Evolutionary conservation across 2,797 vertebrate species (phyloP), one percentile per base, ranked within the genome.

Genomic region (Gorsachius magnificus): DNA sequence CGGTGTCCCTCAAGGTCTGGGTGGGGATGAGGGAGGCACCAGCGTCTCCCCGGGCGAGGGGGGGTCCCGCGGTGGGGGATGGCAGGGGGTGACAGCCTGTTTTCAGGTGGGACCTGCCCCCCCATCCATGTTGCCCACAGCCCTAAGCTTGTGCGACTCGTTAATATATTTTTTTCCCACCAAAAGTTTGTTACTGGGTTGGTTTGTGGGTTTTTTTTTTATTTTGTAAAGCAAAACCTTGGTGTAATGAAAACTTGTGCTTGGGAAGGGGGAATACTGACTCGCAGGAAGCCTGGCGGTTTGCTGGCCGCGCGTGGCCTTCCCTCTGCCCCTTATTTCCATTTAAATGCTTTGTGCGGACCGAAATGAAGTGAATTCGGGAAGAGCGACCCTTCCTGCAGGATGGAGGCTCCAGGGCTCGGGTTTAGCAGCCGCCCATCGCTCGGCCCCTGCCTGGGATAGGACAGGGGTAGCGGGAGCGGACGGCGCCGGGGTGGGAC

Each of bases 1-100:
- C 3, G 2, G 11, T 45, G 76, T 29, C 58, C 29, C 8, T 41
- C 1, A 2, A 1, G 1, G 24, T 41, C 46, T 6, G 5, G 9
- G 9, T 18, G 33, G 58, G 58, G 57, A 25, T 0, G 7, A 50
- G 33, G 61, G 50, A 24, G 19, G 25, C 31, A 54, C 50, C 31
- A 18, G 61, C 31, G 31, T 78, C 24, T 54, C 50, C 19, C 38
- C 1, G 19, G 31, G 25, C 1, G 11, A 25, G 36, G 36, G 50
- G 46, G 19, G 7, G 13, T 29, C 26, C 76, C 0, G 2, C 12
- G 22, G 61, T 36, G 61, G 61, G 50, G 36, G 33, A 56, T 36
- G 33, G 25, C 2, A 1, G 36, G 36, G 24, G 24, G 24, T 31
- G 33, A 35, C 0, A 5, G 33, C 21, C 41, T 4, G 6, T 10